A percentile compares a stretch with the other conserved stretches of the same genome.
Evolutionary conservation across 2,888 invertebrate species (phyloP).

Genomic region (Volucella zonaria): DNA sequence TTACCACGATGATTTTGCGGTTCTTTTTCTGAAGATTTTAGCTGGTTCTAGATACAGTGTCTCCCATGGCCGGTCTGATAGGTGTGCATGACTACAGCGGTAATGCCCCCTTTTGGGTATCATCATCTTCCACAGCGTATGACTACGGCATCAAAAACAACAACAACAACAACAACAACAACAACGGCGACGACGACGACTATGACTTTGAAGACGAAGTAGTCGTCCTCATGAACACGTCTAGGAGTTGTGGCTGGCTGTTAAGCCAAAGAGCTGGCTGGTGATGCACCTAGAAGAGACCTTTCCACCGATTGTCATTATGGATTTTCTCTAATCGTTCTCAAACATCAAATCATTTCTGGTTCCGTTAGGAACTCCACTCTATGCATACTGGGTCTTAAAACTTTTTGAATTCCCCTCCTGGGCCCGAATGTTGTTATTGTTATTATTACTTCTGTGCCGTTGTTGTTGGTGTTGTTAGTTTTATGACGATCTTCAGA

Average conservation of each 20-base stretch:
- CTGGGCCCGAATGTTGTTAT: constrained; percentile 62
- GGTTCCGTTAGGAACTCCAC: constrained; percentile 70
- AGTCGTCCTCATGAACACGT: constrained; percentile 61
- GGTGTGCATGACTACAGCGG: constrained; percentile 66
- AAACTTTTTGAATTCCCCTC: constrained; percentile 53
- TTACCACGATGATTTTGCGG: constrained; percentile 65
- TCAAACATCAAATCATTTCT: constrained; percentile 74
- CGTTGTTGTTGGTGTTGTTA: constrained; percentile 51
- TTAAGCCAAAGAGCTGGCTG: not conserved
- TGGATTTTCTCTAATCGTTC: constrained; percentile 74
- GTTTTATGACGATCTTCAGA: constrained; percentile 64
- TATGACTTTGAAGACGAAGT: not conserved
- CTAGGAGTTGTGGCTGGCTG: constrained; percentile 27
- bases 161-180: not conserved
- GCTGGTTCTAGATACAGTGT: constrained; percentile 50
- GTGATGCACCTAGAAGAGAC: constrained; percentile 56
- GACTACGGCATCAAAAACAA: constrained; percentile 18
- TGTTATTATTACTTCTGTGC: constrained; percentile 70
- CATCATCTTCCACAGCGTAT: constrained; percentile 56
- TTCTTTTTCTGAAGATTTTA: constrained; percentile 47
- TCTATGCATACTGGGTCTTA: constrained; percentile 15
- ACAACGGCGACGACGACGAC: no score
- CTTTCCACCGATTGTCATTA: constrained; percentile 70
- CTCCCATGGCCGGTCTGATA: constrained; percentile 18
- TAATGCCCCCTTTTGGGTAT: constrained; percentile 74